Percentiles rank a stretch among this genome's conserved stretches.
phyloP scores from a whole-genome alignment of 2,888 invertebrate genomes.

The Dendrolimus houi region DNA sequence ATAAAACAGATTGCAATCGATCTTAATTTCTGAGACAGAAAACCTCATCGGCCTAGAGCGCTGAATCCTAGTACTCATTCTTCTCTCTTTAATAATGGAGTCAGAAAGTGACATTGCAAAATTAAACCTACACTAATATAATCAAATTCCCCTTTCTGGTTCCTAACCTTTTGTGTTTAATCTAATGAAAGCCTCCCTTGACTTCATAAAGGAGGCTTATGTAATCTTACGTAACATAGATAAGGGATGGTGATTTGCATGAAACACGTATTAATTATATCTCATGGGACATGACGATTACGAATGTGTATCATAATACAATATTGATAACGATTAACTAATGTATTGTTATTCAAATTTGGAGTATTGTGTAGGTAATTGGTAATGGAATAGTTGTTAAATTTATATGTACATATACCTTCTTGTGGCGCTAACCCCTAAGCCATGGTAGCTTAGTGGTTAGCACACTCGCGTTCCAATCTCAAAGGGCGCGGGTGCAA shows the following conservation, averaged over 20 bases:
- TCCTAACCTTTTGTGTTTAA: slow-evolving; percentile 10
- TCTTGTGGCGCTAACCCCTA: too few species aligned
- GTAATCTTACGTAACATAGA: slow-evolving; percentile 24
- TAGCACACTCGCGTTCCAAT: too few species aligned
- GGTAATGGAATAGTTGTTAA: not conserved
- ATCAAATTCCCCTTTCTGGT: slow-evolving; percentile 5
- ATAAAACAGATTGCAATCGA: too few species aligned
- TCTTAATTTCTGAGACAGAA: too few species aligned
- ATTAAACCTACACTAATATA: too few species aligned
- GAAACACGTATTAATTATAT: slow-evolving; percentile 53
- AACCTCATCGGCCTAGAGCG: too few species aligned
- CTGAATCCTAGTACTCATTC: too few species aligned
- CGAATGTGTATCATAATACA: slow-evolving; percentile 21
- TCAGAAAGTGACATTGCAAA: too few species aligned
- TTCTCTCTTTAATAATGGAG: too few species aligned
- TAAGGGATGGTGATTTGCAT: slow-evolving; percentile 44
- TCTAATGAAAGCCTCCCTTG: slow-evolving; percentile 20
- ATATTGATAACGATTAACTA: slow-evolving; percentile 14
- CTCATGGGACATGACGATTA: slow-evolving; percentile 30
- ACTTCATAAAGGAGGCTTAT: slow-evolving; percentile 17
- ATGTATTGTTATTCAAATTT: slow-evolving; percentile 12
- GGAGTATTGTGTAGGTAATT: not conserved
- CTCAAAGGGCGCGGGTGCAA: too few species aligned
- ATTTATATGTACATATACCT: too few species aligned
- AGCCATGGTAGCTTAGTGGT: too few species aligned